Evolutionary conservation across 2,113 vertebrate species (phyloP).

Genomic region (Calyptommatus sinebrachiatus): DNA sequence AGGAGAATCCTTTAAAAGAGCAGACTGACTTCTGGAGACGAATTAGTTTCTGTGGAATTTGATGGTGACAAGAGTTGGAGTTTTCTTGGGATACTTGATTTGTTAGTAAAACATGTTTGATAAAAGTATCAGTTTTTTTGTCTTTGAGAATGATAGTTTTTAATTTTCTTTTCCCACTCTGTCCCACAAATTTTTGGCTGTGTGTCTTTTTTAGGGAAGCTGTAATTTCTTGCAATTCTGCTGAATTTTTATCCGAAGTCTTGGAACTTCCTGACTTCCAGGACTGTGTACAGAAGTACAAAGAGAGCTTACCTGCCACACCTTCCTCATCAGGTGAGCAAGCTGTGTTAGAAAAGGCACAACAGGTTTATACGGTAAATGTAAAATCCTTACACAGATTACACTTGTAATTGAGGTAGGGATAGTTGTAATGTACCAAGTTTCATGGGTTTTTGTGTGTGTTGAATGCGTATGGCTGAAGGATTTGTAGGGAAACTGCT

Average conservation of each 20-base stretch:
- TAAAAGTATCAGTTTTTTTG: neutral
- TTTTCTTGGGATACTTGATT: neutral
- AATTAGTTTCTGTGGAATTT: neutral
- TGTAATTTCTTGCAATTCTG: slow-evolving; percentile 70
- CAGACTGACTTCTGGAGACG: neutral
- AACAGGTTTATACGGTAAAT: neutral
- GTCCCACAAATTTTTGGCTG: neutral
- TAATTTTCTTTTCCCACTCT: fast-evolving
- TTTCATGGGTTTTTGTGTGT: neutral
- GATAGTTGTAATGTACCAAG: neutral
- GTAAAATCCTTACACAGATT: neutral
- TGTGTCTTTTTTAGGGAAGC: slow-evolving; percentile 77
- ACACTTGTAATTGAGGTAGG: neutral
- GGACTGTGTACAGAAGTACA: slow-evolving; percentile 79
- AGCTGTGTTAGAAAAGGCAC: neutral
- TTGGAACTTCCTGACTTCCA: slow-evolving; percentile 84
- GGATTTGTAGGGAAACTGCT: neutral
- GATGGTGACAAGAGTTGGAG: neutral
- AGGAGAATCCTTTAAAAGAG: neutral
- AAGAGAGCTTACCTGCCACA: slow-evolving; percentile 43
- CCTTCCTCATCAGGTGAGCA: slow-evolving; percentile 41
- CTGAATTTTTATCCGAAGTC: slow-evolving; percentile 84
- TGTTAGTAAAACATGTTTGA: neutral
- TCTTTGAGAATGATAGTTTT: neutral
- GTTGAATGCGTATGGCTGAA: neutral